phyloP scores from a whole-genome alignment of 2,113 vertebrate species.

The Oophaga pumilio region DNA sequence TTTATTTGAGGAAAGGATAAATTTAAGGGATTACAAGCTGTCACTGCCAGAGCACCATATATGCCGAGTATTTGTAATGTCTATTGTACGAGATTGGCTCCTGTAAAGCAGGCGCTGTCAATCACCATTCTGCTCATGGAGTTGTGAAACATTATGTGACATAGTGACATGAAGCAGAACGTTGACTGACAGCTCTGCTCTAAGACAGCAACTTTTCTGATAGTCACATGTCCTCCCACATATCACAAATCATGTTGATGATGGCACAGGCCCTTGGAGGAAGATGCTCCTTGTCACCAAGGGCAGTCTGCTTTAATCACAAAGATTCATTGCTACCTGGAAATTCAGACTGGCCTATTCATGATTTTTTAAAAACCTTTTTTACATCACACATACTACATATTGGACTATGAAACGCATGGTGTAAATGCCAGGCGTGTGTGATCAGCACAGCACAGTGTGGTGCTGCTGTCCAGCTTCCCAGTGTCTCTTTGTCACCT shows the following conservation, averaged over 20 bases:
- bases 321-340: background rate
- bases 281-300: background rate
- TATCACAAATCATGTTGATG: background rate
- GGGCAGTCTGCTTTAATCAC: background rate
- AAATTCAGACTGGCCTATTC: background rate
- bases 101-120: background rate
- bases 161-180: constrained; percentile 2
- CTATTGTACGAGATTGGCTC: background rate
- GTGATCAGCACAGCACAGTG: background rate
- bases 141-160: background rate
- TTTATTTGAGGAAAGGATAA: background rate
- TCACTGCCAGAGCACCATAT: background rate
- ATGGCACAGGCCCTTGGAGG: background rate
- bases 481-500: background rate
- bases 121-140: background rate
- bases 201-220: background rate
- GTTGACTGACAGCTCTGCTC: constrained; percentile 9
- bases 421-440: too few relatives aligned
- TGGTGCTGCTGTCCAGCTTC: background rate
- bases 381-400: background rate
- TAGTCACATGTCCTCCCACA: constrained; percentile 6
- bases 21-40: background rate
- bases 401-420: background rate
- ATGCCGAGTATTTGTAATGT: background rate
- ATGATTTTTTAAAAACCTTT: background rate